Conservation (phyloP, 2,113 vertebrate species). For the Microcebus tavaratra region DNA sequence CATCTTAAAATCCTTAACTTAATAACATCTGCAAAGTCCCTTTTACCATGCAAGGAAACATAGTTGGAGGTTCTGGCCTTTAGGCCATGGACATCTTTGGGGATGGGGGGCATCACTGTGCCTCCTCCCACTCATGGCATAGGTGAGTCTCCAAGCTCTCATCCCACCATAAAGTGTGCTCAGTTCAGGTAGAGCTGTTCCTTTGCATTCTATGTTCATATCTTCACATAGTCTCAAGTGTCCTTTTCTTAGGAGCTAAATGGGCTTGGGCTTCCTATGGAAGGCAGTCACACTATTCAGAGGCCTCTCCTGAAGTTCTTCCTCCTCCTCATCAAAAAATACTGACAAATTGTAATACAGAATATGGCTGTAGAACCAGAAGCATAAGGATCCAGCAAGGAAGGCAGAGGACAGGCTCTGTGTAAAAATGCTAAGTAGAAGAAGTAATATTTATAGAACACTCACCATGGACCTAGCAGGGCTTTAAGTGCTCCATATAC, state of each 20-base stretch:
- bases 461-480: neutral
- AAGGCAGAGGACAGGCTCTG: neutral
- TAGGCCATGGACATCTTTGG: neutral
- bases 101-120: rapidly evolving
- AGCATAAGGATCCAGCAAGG: neutral
- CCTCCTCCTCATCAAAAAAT: neutral
- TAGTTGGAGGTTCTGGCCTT: neutral
- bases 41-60: neutral
- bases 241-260: neutral
- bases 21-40: neutral
- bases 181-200: neutral
- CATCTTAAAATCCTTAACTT: neutral
- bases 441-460: neutral
- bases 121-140: rapidly evolving
- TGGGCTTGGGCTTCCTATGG: neutral
- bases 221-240: neutral
- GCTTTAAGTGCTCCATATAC: neutral
- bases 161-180: neutral
- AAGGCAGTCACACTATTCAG: neutral
- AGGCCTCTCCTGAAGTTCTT: neutral
- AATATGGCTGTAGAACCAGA: neutral
- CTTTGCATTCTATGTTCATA: neutral
- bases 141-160: neutral
- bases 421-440: too few species aligned
- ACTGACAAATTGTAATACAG: neutral